Percentiles rank a stretch among this genome's conserved stretches.
phyloP scores from a whole-genome alignment of 2,888 invertebrate species.

The Drosophila hamatofila region DNA sequence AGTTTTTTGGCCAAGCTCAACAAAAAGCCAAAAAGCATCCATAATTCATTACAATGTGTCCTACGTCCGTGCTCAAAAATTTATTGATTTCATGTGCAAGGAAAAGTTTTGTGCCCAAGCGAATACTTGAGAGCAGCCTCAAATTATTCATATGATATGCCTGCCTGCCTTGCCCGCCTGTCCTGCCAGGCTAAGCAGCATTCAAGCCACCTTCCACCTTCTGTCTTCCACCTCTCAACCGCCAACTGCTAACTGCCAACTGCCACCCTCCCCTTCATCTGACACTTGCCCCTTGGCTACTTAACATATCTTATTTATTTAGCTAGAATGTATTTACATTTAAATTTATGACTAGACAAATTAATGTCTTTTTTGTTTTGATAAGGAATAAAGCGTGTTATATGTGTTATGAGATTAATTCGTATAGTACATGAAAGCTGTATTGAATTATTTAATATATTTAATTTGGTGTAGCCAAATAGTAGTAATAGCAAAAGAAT shows the following conservation, averaged over 20 bases:
- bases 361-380: slow-evolving; percentile 5
- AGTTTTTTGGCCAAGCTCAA: slow-evolving; percentile 28
- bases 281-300: slow-evolving; percentile 21
- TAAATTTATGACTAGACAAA: slow-evolving; percentile 25
- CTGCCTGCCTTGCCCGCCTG: slow-evolving; percentile 11
- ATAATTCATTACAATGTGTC: slow-evolving; percentile 58
- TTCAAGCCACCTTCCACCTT: slow-evolving; percentile 4
- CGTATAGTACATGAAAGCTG: neutral
- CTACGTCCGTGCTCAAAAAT: slow-evolving; percentile 43
- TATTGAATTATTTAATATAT: neutral
- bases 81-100: slow-evolving; percentile 60
- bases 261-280: slow-evolving; percentile 2
- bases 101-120: slow-evolving; percentile 47
- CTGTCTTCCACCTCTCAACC: slow-evolving; percentile 6
- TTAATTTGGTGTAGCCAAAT: neutral
- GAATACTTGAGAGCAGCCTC: slow-evolving; percentile 28
- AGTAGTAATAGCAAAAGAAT: neutral
- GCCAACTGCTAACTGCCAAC: slow-evolving; percentile 9
- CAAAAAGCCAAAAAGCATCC: slow-evolving; percentile 27
- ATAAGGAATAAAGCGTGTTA: slow-evolving; percentile 1
- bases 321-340: slow-evolving; percentile 12
- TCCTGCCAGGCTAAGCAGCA: slow-evolving; percentile 23
- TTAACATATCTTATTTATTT: slow-evolving; percentile 20
- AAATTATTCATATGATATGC: slow-evolving; percentile 63
- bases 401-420: neutral